These are phyloP conservation scores for Steinernema scapterisci DNA, from an alignment of 2,888 invertebrate genomes.

Conservation along the genomic window DNA sequence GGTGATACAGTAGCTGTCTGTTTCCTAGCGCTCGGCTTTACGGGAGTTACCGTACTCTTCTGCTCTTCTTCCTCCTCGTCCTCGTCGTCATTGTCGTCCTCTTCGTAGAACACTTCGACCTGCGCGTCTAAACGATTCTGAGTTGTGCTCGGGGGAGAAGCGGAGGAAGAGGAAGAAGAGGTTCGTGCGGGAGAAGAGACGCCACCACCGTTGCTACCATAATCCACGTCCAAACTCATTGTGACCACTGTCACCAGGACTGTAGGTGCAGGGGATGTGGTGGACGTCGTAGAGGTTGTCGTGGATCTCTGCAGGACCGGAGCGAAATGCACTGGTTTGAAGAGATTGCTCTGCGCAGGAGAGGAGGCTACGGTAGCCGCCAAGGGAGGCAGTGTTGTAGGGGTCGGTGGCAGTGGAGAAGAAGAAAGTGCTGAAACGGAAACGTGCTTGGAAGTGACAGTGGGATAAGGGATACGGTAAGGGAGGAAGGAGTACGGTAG, in stretches of 20 bases:
- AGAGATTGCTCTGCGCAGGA: background rate
- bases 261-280: background rate
- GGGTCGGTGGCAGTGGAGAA: conserved; percentile 39
- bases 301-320: background rate
- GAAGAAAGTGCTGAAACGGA: background rate
- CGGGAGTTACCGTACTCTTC: conserved; percentile 32
- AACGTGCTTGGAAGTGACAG: conserved; percentile 32
- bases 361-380: background rate
- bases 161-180: conserved; percentile 25
- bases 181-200: conserved; percentile 7
- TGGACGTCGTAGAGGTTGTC: background rate
- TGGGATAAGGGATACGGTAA: too few species aligned
- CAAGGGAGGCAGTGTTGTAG: background rate
- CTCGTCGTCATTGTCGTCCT: conserved; percentile 32
- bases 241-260: background rate
- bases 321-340: conserved; percentile 12
- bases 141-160: conserved; percentile 39
- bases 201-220: background rate
- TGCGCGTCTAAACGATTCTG: conserved; percentile 23
- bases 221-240: conserved; percentile 18
- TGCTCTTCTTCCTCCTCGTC: conserved; percentile 15
- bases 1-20: background rate
- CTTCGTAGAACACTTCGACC: conserved; percentile 34
- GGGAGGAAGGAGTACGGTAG: conserved; percentile 27
- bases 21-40: conserved; percentile 6